phyloP scores from a whole-genome alignment of 1,140 invertebrate species.

The Matsumurasca onukii region DNA sequence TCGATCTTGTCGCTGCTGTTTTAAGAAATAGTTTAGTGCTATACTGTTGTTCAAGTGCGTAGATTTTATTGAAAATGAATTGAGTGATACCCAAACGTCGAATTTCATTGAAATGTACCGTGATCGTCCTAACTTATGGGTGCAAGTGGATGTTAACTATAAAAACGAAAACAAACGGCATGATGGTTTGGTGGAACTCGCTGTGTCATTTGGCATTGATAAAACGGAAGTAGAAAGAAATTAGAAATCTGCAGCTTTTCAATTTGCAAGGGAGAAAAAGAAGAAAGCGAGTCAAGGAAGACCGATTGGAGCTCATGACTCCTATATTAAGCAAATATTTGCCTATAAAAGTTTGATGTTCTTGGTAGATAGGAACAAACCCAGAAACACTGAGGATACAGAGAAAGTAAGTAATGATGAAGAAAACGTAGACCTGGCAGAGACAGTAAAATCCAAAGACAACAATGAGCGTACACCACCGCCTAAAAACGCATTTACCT shows the following conservation, averaged over 20 bases:
- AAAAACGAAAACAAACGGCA: slow-evolving; percentile 32
- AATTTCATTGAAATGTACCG: slow-evolving; percentile 32
- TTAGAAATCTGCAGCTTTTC: slow-evolving; percentile 35
- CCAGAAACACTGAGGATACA: slow-evolving; percentile 15
- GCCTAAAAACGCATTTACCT: slow-evolving; percentile 10
- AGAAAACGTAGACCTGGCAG: not conserved
- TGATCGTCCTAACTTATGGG: slow-evolving; percentile 30
- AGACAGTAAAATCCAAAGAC: not conserved
- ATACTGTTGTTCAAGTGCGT: too few relatives aligned
- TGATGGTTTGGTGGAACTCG: slow-evolving; percentile 36
- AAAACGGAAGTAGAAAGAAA: slow-evolving; percentile 38
- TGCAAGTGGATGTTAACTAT: slow-evolving; percentile 13
- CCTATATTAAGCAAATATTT: slow-evolving; percentile 38
- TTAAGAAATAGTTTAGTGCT: too few relatives aligned
- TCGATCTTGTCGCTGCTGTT: not conserved
- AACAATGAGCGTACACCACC: not conserved
- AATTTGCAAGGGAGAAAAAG: slow-evolving; percentile 38
- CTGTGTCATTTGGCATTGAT: slow-evolving; percentile 34
- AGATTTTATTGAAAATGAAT: slow-evolving; percentile 25
- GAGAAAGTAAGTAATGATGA: not conserved
- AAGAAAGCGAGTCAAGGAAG: slow-evolving; percentile 31
- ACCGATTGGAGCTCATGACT: slow-evolving; percentile 28
- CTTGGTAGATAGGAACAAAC: slow-evolving; percentile 32
- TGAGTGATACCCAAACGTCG: slow-evolving; percentile 25
- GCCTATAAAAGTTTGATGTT: slow-evolving; percentile 29